Conservation (phyloP, 2,888 invertebrate genomes). For the Rosalia funebris region DNA sequence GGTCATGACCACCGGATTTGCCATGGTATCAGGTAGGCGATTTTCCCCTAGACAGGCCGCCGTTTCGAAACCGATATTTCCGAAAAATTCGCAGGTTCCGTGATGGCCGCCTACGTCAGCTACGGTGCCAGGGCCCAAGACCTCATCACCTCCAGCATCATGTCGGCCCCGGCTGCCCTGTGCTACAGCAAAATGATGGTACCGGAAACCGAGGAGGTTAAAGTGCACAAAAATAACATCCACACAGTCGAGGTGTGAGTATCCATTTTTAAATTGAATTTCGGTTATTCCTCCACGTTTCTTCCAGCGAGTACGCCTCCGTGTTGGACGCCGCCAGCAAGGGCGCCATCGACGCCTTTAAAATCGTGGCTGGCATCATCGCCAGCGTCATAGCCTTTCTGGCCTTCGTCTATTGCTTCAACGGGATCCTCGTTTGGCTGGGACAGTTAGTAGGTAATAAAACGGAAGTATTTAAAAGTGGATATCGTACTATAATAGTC, state of each 20-base stretch:
- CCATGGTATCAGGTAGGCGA: conserved; percentile 91
- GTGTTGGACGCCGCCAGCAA: conserved; percentile 90
- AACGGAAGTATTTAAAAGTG: not conserved
- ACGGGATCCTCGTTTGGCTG: conserved; percentile 83
- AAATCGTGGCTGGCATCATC: conserved; percentile 85
- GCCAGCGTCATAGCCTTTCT: conserved; percentile 94
- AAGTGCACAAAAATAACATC: conserved; percentile 81
- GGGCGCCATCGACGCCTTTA: conserved; percentile 85
- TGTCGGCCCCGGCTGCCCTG: conserved; percentile 95
- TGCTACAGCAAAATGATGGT: conserved; percentile 90
- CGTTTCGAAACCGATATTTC: too few relatives aligned
- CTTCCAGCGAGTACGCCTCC: conserved; percentile 80
- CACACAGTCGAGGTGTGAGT: conserved; percentile 67
- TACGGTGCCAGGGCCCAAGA: conserved; percentile 91
- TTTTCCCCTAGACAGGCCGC: too few relatives aligned
- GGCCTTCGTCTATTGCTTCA: conserved; percentile 85
- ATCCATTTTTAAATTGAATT: not conserved
- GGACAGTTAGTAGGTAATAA: conserved; percentile 78
- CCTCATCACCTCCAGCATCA: conserved; percentile 91
- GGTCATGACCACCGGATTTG: conserved; percentile 93
- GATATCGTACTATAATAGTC: too few relatives aligned
- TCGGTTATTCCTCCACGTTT: not conserved
- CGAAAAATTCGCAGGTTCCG: conserved; percentile 80
- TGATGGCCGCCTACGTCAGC: conserved; percentile 90
- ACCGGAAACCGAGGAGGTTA: conserved; percentile 88